phyloP scores from a whole-genome alignment of 1,140 invertebrate species.

The Harlomillsia oculata region DNA sequence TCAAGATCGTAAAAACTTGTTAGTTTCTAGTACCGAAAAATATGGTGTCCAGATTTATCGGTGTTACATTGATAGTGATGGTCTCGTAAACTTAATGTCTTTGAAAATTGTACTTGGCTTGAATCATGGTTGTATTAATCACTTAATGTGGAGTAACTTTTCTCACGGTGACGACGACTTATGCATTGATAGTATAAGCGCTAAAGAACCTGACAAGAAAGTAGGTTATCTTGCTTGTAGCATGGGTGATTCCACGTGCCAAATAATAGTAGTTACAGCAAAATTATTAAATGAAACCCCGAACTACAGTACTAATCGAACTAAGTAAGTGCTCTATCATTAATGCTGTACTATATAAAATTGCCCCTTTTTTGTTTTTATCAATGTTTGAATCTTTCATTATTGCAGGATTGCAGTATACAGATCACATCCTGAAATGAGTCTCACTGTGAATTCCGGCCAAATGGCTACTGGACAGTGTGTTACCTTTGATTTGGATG shows the following conservation, averaged over 20 bases:
- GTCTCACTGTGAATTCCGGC: neutral
- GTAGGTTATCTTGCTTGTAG: no score
- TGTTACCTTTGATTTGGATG: constrained; percentile 26
- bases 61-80: neutral
- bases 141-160: constrained; percentile 28
- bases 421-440: constrained; percentile 23
- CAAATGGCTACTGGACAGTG: constrained; percentile 6
- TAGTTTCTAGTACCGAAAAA: no score
- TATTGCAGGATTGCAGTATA: constrained; percentile 20
- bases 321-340: no score
- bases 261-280: no score
- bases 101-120: constrained; percentile 16
- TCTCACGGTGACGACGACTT: constrained; percentile 6
- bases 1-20: no score
- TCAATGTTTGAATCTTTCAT: neutral
- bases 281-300: no score
- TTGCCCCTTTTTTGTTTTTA: no score
- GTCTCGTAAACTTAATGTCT: neutral
- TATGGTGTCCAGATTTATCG: constrained; percentile 30
- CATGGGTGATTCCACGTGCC: no score
- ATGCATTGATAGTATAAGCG: no score
- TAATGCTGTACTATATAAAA: no score
- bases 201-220: no score
- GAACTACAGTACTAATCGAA: no score
- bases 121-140: constrained; percentile 15